Base-by-base conservation (phyloP, 1,140 invertebrate genomes). In the Glomeris maerens region DNA sequence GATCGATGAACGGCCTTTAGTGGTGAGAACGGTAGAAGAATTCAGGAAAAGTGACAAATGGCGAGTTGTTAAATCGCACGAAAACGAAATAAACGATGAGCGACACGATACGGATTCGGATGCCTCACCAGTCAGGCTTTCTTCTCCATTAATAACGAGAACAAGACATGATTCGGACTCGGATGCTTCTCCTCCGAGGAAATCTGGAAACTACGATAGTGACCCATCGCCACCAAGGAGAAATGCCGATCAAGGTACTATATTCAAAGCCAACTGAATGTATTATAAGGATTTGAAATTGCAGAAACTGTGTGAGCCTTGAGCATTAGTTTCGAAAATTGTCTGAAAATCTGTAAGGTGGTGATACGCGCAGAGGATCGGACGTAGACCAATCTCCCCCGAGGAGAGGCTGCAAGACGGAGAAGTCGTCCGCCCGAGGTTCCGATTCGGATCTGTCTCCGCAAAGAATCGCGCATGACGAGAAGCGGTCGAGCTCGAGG, bases 1-100 rank as follows among this genome's bases (percentile, higher is more conserved):
- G 52, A 76, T 92, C 41, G 90, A 94, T 66, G 89, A 94, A 40
- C 72, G 84, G 57, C 82, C 80, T 14, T 74, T 76, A 26, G 76
- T 81, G 57, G 64, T 85, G 1, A 72, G 71, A 59, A 67, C 75
- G 57, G 59, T 77, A 53, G 73, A 86, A 69, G 66, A 78, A 40
- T 78, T 77, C n/a, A n/a, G n/a, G 57, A 69, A 73, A 52, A 69
- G 65, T 48, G 74, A 74, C 50, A 78, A 80, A 60, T 89, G 85
- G 84, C 80, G 78, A 69, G 73, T 79, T 39, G 69, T 84, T 36
- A 36, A 36, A 36, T 36, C 31, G 17, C 31, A n/a, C 31, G 31
- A 36, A 13, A n/a, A 13, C 10, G 31, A 36, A 36, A 36, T 13
- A 36, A 13, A 20, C 5, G n/a, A 23, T 3, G 4, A 57, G 27